Percentiles rank a stretch among this genome's conserved stretches.
phyloP scores from a whole-genome alignment of 2,797 vertebrate genomes.

The Iguana delicatissima region DNA sequence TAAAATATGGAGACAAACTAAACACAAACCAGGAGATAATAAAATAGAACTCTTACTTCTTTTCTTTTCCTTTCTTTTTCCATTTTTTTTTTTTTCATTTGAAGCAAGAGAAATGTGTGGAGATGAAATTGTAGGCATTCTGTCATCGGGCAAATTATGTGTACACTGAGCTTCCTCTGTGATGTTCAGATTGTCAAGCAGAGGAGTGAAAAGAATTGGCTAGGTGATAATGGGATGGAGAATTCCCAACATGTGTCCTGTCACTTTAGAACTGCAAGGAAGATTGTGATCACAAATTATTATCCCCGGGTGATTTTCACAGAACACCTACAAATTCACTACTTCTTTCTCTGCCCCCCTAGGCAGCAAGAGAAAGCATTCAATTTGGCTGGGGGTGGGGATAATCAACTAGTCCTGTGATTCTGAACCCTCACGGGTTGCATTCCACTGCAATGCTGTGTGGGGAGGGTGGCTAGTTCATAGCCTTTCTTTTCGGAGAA shows the following conservation, averaged over 20 bases:
- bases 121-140: slow-evolving; percentile 32
- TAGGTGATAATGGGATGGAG: slow-evolving; percentile 32
- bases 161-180: slow-evolving; percentile 7
- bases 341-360: background rate
- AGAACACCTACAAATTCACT: slow-evolving; percentile 16
- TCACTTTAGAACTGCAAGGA: slow-evolving; percentile 18
- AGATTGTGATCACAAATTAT: slow-evolving; percentile 25
- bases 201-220: slow-evolving; percentile 31
- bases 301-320: slow-evolving; percentile 14
- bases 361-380: background rate
- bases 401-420: background rate
- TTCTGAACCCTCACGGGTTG: background rate
- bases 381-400: background rate
- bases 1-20: background rate
- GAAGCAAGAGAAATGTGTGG: slow-evolving; percentile 21
- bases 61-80: too few species aligned
- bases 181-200: slow-evolving; percentile 41
- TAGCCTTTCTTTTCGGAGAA: background rate
- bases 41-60: background rate
- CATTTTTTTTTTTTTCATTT: background rate
- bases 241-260: slow-evolving; percentile 17
- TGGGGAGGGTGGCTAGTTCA: background rate
- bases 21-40: background rate
- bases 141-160: slow-evolving; percentile 31
- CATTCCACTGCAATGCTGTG: background rate